Base-by-base conservation (phyloP, 2,888 invertebrate species). In the Parnassius apollo region DNA sequence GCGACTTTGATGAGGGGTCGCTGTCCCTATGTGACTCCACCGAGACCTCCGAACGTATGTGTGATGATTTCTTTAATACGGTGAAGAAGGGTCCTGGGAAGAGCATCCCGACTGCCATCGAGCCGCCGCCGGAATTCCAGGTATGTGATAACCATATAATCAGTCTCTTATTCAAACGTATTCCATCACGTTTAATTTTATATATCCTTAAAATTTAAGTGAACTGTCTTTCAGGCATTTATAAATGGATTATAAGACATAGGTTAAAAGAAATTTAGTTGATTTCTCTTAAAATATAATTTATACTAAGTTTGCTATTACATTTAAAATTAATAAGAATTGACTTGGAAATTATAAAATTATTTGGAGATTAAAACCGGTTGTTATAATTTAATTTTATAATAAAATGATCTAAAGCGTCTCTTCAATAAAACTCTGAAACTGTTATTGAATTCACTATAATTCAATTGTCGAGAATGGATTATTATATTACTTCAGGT, bases 101-200 rank as follows among this genome's bases (percentile, higher is more conserved):
- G 76, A 94, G 94, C 58, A 93, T 93, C 71, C 77, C 93, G 60
- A 89, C 93, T 45, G 94, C 95, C 13, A 96, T 97, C 69, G 96
- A 96, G 77, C 97, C 97, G 66, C 97, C 97, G 13, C 95, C 95
- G 13, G 96, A 97, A 81, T 97, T 97, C 87, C 97, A 96, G 89
- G 96, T 93, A 82, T 60, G 66, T 67, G 35, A 52, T 18, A 7
- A 52, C 12, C 18, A 54, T 10, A 25, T 25, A 8, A 50, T 12
- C 50, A 10, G 22, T n/a, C 1, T 10, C 1, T 50, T 48, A 9
- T 50, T 18, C 1, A 49, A 49, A n/a, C 8, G 9, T 49, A n/a
- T 49, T 7, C 13, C 13, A 49, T 1, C 11, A 49, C 13, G 4
- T 18, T 18, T 12, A 50, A 50, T 18, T 2, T 9, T 18, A 8